Evolutionary conservation across 2,888 invertebrate genomes (phyloP).

Genomic region (Tipula lateralis): DNA sequence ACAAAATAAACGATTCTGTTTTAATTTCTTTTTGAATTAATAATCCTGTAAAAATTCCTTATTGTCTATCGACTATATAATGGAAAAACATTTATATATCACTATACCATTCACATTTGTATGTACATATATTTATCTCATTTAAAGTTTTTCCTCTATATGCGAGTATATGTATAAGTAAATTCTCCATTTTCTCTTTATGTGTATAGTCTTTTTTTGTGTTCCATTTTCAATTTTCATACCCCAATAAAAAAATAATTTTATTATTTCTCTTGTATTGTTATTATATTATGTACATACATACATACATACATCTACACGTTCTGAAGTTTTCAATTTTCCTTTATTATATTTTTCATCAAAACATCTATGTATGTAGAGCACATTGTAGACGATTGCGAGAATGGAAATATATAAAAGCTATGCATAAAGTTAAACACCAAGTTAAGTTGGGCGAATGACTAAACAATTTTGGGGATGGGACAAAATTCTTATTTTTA

Average conservation of each 20-base stretch:
- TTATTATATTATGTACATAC: neutral
- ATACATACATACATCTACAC: too few relatives aligned
- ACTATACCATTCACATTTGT: neutral
- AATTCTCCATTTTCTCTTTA: neutral
- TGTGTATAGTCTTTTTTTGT: neutral
- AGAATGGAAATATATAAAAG: neutral
- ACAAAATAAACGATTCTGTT: neutral
- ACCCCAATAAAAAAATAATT: neutral
- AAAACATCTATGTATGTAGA: neutral
- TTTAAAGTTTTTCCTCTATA: neutral
- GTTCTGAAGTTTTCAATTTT: neutral
- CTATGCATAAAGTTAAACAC: neutral
- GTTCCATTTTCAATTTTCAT: slow-evolving; percentile 26
- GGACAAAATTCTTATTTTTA: neutral
- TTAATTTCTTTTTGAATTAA: neutral
- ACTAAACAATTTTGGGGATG: neutral
- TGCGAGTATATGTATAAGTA: neutral
- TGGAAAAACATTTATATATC: neutral
- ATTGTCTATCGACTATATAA: slow-evolving; percentile 11
- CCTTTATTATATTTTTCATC: neutral
- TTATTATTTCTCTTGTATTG: slow-evolving; percentile 21
- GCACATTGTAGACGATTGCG: neutral
- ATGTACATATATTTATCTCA: neutral
- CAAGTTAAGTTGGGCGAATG: neutral
- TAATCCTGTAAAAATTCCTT: slow-evolving; percentile 24